Base-by-base conservation (phyloP, 2,113 vertebrate genomes). In the Phycodurus eques region DNA sequence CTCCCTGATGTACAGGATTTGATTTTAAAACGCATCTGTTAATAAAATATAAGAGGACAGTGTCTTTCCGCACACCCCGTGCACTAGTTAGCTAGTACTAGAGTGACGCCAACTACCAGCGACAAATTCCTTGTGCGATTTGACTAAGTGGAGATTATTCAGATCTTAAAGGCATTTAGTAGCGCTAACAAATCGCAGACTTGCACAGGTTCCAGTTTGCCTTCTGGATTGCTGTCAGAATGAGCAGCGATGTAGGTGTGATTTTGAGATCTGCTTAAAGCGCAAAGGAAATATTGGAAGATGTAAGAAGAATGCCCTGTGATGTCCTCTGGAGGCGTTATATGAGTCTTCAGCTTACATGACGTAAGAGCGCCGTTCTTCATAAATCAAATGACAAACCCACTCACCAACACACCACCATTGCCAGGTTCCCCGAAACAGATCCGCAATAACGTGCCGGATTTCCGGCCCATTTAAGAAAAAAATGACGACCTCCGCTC, bases 271-370 rank as follows among this genome's bases (percentile, higher is more conserved):
- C 68, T 31, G 80, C 53, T 51, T 17, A 33, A 68, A 73, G 71
- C 67, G 70, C 76, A 75, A 79, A 7, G 44, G 71, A 84, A 13
- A 46, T 15, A 63, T 72, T 83, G 31, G 54, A 68, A 78, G 67
- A 83, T 68, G 76, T 68, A 64, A 80, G 54, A 64, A 80, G 54
- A 79, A 78, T 70, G 78, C 80, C 70, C 70, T 79, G 71, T 67
- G 63, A 27, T 62, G 62, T 70, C 31, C 44, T 83, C 67, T 75
- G 79, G 72, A 76, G 82, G 87, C 77, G 84, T 87, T 68, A 42
- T 27, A 27, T 65, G 63, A 44, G 42, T 65, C 63, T 65, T 65
- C 42, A 9, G 46, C 31, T 66, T 46, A 22, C 5, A 43, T 65
- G 20, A 46, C n/a, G 20, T 44, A 65, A 65, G 33, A 75, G 57